phyloP scores from a whole-genome alignment of 2,113 vertebrate species.

The Ifrita kowaldi region DNA sequence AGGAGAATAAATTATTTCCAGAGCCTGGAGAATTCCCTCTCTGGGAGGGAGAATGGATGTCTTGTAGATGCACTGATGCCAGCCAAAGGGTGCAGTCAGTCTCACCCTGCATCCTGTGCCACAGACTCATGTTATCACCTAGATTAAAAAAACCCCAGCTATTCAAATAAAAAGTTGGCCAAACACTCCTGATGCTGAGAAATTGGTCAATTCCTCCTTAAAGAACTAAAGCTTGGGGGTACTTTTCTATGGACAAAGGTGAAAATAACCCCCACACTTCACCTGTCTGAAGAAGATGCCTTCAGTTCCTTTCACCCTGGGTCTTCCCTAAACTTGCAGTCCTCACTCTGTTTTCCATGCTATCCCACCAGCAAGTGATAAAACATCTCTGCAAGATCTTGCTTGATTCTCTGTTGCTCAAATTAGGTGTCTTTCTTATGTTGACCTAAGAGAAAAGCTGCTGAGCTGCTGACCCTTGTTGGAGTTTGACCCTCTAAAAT shows the following conservation, averaged over 20 bases:
- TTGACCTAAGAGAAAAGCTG: background rate
- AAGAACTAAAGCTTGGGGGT: background rate
- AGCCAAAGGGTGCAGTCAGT: background rate
- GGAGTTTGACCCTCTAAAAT: background rate
- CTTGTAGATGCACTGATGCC: background rate
- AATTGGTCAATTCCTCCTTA: background rate
- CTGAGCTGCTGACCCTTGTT: background rate
- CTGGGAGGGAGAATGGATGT: background rate
- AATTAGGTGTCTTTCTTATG: background rate
- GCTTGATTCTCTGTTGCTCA: background rate
- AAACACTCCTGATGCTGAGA: background rate
- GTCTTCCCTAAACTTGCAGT: background rate
- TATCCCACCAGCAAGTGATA: background rate
- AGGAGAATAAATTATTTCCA: background rate
- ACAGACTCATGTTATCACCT: background rate
- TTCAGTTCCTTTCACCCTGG: background rate
- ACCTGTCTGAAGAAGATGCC: background rate
- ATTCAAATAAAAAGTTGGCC: background rate
- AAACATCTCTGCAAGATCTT: background rate
- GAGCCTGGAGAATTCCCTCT: background rate
- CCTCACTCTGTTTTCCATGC: background rate
- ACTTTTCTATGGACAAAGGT: background rate
- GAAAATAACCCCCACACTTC: background rate
- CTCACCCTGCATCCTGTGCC: background rate
- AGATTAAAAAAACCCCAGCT: background rate